Base-by-base conservation (phyloP, 1,140 invertebrate species). In the Procambarus virginalis region DNA sequence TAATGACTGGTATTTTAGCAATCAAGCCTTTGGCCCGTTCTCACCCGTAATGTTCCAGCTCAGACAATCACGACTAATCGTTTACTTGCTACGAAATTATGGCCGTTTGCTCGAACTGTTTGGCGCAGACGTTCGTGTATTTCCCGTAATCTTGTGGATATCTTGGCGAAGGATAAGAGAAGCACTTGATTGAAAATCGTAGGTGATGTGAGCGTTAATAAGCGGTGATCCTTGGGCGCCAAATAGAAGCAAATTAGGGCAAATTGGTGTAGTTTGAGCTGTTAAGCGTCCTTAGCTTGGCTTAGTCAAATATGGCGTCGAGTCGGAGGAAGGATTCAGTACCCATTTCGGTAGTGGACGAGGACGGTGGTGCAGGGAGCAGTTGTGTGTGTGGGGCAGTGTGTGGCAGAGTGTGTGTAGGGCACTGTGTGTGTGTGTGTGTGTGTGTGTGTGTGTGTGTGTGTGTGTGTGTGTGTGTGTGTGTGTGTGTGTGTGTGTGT, bases 261-360 rank as follows among this genome's bases (percentile, higher is more conserved):
- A 82, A 82, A 82, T 82, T 82, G 80, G 80, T 46, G 80, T 82
- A 82, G 80, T 82, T 82, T 82, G 80, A 82, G 80, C 80, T 82
- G 80, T 82, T 82, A 82, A 82, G n/a, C 80, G 80, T 60, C 60
- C 80, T 82, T 82, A 82, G 80, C n/a, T 82, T 82, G 80, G 55
- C 80, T 82, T 82, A 82, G 80, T 82, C 80, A 82, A 82, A 82
- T 82, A 82, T 82, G 68, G 80, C 80, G 80, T 34, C 80, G 80
- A 46, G 58, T 64, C 46, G 58, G 51, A 34, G 80, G 80, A 68
- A 34, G 34, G 80, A 48, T 64, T 82, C 80, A 82, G 80, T 82
- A 70, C 80, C 80, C 80, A 64, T 82, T 45, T 68, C 58, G 68
- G 80, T 68, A 20, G 58, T 68, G 80, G 48, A 4, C 80, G 34